phyloP scores from a whole-genome alignment of 1,140 invertebrate genomes.

The Meteorus sp. region DNA sequence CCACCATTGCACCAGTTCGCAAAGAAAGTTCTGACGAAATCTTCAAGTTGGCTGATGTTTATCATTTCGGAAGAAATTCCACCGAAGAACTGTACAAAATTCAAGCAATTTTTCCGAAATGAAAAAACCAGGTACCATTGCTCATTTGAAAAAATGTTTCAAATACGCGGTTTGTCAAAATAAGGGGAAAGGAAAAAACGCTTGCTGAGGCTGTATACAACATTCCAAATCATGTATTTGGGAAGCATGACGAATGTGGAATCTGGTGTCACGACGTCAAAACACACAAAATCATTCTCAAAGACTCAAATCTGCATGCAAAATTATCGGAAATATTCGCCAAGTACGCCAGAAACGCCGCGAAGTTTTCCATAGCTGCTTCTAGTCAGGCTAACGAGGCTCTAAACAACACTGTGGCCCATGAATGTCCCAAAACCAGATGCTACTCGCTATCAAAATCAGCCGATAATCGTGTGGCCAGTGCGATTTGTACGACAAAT shows the following conservation, averaged over 20 bases:
- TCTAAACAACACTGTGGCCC: not conserved
- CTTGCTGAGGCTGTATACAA: not conserved
- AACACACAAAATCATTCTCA: slow-evolving; percentile 23
- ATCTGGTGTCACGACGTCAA: not conserved
- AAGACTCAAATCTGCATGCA: slow-evolving; percentile 23
- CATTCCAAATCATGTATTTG: slow-evolving; percentile 11
- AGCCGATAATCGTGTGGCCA: not conserved
- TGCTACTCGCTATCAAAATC: not conserved
- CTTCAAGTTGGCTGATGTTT: not conserved
- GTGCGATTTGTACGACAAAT: not conserved
- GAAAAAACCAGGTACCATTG: not conserved
- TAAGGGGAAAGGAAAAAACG: not conserved
- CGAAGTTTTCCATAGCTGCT: slow-evolving; percentile 32
- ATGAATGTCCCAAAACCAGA: not conserved
- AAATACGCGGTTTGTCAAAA: not conserved
- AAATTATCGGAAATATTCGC: slow-evolving; percentile 28
- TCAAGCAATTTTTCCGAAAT: not conserved
- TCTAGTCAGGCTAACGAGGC: slow-evolving; percentile 37
- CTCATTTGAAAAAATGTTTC: slow-evolving; percentile 7
- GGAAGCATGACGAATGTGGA: not conserved
- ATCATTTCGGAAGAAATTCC: slow-evolving; percentile 3
- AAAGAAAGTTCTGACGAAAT: not conserved
- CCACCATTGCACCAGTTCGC: not conserved
- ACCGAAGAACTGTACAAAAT: slow-evolving; percentile 1
- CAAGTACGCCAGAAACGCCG: slow-evolving; percentile 32